These are phyloP conservation scores for Orthonyx spaldingii DNA, from an alignment of 2,113 vertebrate species.

Conservation along the genomic window DNA sequence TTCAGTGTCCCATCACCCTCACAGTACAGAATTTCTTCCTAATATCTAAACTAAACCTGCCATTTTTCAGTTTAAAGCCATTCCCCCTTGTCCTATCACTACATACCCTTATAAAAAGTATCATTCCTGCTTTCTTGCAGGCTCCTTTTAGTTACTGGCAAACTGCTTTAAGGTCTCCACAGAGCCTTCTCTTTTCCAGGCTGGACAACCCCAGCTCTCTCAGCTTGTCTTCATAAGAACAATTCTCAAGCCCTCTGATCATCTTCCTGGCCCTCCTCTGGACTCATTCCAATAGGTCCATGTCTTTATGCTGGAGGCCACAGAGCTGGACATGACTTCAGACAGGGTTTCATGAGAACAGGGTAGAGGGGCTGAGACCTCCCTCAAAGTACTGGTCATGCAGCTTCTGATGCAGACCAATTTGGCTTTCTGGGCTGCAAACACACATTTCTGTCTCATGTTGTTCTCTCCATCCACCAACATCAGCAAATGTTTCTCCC, in stretches of 20 bases:
- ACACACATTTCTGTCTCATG: background rate
- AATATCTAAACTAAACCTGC: background rate
- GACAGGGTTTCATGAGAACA: background rate
- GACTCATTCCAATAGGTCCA: rapidly evolving
- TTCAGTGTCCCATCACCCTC: background rate
- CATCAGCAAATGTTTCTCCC: background rate
- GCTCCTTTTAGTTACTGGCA: background rate
- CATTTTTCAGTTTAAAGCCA: background rate
- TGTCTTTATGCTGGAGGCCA: background rate
- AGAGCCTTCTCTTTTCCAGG: background rate
- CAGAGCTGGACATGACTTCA: background rate
- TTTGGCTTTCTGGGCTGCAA: background rate
- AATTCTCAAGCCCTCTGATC: background rate
- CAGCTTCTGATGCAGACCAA: background rate
- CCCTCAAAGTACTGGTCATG: background rate
- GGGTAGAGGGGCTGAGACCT: background rate
- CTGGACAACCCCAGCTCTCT: background rate
- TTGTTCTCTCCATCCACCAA: background rate
- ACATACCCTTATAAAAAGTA: background rate
- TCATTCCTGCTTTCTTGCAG: background rate
- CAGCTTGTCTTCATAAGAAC: background rate
- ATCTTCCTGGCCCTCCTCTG: background rate
- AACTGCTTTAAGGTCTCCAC: background rate
- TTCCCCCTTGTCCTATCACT: background rate
- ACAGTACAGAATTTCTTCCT: background rate